Evolutionary conservation across 2,113 vertebrate genomes (phyloP).

Genomic region (Ploceus nigricollis): DNA sequence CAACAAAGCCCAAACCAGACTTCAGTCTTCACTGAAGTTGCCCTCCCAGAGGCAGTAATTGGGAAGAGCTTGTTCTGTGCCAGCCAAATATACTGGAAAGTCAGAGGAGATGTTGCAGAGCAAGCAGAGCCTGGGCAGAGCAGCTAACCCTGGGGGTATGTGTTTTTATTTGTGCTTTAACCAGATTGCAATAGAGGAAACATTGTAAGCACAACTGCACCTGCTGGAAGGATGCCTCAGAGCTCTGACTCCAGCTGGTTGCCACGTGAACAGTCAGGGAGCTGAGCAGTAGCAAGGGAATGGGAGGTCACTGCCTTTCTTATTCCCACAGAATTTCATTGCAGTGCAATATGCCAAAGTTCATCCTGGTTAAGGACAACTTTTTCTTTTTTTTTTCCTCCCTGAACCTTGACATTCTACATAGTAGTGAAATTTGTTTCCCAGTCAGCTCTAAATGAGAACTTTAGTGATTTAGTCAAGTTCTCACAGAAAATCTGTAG

Average conservation of each 20-base stretch:
- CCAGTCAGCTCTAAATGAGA: constrained; percentile 11
- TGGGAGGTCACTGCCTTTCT: constrained; percentile 24
- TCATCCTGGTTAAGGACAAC: constrained; percentile 4
- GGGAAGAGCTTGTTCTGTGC: background rate
- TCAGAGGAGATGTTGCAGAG: background rate
- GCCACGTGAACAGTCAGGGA: background rate
- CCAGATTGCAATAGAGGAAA: background rate
- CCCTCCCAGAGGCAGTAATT: background rate
- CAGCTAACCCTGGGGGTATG: background rate
- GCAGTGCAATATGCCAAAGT: constrained; percentile 39
- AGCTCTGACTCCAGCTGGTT: background rate
- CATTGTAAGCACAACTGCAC: background rate
- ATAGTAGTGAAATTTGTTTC: constrained; percentile 12
- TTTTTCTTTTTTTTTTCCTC: background rate
- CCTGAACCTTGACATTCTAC: constrained; percentile 51
- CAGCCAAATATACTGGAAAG: background rate
- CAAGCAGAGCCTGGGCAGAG: background rate
- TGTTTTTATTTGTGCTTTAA: background rate
- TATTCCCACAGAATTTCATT: constrained; percentile 54
- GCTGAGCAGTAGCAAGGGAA: constrained; percentile 14
- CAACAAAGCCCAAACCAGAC: background rate
- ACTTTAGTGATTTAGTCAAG: background rate
- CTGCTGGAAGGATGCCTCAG: constrained; percentile 38
- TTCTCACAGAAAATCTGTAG: constrained; percentile 23
- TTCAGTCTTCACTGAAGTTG: background rate